Evolutionary conservation across 2,797 vertebrate species (phyloP), one percentile per base, ranked within the genome.

Genomic region (Sitta carolinensis): DNA sequence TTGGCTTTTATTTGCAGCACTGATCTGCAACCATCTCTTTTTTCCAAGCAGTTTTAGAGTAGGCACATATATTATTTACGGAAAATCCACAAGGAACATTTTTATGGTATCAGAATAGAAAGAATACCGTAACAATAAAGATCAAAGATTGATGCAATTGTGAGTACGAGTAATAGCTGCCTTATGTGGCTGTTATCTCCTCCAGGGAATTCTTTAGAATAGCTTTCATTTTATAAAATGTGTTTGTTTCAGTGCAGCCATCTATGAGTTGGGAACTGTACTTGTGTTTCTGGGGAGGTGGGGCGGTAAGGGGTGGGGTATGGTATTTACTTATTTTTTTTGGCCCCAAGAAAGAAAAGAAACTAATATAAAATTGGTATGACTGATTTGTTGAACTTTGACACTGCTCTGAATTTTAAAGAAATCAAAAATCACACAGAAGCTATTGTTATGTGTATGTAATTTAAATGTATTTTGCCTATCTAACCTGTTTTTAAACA

Each of bases 101-200:
- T 97, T 96, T 95, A 94, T 96, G 67, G 86, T 50, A 80, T 79
- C 72, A 94, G 92, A 96, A 97, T 89, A 95, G 95, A 96, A 96
- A 96, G 94, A 96, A 97, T 96, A 93, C 79, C 3, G 3, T 88
- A 95, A 93, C 94, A 95, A 96, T 96, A 97, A 97, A 96, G 96
- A 97, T 95, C 94, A 96, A 94, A 95, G 94, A 96, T 81, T 95
- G 96, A 97, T 97, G 94, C 95, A 97, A 96, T 96, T 95, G 92
- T 91, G 89, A 97, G 83, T 95, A 94, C 93, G 95, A 95, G 86
- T 96, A 97, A 97, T 94, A 95, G 96, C 81, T 96, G 74, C 68
- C 84, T 95, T 73, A 64, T 78, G 87, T 78, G 48, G 81, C 89
- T 96, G 64, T 78, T 92, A 78, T 89, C 74, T 95, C 84, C 96